These are phyloP conservation scores for Hippoglossus stenolepis DNA, from an alignment of 2,113 vertebrate genomes.

Conservation along the genomic window DNA sequence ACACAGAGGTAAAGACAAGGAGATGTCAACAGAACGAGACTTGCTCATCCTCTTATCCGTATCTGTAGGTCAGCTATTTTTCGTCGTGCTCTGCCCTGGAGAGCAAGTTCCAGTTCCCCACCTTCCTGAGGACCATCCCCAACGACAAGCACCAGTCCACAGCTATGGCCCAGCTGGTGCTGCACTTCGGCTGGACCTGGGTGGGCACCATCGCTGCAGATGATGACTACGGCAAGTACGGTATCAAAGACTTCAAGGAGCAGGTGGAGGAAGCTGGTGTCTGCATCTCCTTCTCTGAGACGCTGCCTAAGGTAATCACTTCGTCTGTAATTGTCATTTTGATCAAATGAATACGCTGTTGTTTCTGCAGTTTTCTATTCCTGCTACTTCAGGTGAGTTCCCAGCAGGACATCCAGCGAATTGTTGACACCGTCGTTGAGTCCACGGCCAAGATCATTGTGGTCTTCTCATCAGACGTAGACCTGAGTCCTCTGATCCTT, in stretches of 20 bases:
- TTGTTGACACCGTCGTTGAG: slow-evolving; percentile 74
- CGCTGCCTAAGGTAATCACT: slow-evolving; percentile 82
- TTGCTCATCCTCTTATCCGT: neutral
- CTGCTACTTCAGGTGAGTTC: slow-evolving; percentile 59
- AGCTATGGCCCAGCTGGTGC: slow-evolving; percentile 84
- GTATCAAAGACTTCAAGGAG: slow-evolving; percentile 88
- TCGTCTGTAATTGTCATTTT: neutral
- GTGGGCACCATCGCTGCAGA: slow-evolving; percentile 86
- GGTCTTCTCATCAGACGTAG: slow-evolving; percentile 88
- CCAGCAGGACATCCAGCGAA: slow-evolving; percentile 78
- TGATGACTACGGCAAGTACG: slow-evolving; percentile 90
- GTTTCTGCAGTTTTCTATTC: neutral
- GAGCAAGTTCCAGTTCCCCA: slow-evolving; percentile 89
- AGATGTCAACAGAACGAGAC: neutral
- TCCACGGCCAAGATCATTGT: slow-evolving; percentile 87
- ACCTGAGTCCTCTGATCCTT: slow-evolving; percentile 83
- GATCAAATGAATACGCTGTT: neutral
- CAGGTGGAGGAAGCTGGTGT: slow-evolving; percentile 84
- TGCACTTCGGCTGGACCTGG: slow-evolving; percentile 90
- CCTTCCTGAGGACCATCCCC: slow-evolving; percentile 84
- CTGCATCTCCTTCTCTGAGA: slow-evolving; percentile 89
- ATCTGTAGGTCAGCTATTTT: slow-evolving; percentile 84
- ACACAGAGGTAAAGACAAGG: neutral
- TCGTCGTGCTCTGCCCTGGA: slow-evolving; percentile 86
- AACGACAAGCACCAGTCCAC: slow-evolving; percentile 82